phyloP scores from a whole-genome alignment of 2,888 invertebrate genomes.

The Nephrotoma flavescens region DNA sequence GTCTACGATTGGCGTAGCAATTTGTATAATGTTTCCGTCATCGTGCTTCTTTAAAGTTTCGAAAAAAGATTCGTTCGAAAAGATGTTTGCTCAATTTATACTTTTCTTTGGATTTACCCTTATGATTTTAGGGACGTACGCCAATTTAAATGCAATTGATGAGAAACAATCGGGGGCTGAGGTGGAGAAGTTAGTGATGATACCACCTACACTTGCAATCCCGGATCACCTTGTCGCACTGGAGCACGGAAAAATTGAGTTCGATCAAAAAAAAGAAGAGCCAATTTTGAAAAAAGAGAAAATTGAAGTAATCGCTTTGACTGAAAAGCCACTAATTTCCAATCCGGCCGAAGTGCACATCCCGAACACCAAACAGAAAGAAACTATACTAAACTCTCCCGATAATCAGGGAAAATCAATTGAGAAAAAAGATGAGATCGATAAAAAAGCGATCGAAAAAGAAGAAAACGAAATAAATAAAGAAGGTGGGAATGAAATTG shows the following conservation, averaged over 20 bases:
- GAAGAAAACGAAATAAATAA: constrained; percentile 17
- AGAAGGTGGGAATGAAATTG: constrained; percentile 21
- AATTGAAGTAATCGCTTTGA: not conserved
- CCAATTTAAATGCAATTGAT: constrained; percentile 66
- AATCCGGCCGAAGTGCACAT: not conserved
- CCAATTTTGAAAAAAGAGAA: not conserved
- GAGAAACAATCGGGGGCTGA: constrained; percentile 32
- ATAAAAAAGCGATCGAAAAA: constrained; percentile 14
- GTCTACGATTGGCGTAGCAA: constrained; percentile 85
- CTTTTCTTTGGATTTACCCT: constrained; percentile 70
- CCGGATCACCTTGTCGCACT: constrained; percentile 16
- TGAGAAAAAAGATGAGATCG: constrained; percentile 16
- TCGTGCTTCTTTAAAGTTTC: constrained; percentile 76
- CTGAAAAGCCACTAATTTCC: not conserved
- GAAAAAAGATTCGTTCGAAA: constrained; percentile 70
- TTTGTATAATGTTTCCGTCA: constrained; percentile 87
- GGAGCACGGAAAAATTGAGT: not conserved
- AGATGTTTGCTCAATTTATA: constrained; percentile 62
- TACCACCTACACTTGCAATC: constrained; percentile 15
- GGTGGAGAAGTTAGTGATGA: not conserved
- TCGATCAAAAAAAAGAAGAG: constrained; percentile 16
- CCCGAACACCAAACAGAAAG: not conserved
- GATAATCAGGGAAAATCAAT: constrained; percentile 19
- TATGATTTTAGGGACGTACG: constrained; percentile 81
- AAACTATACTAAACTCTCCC: constrained; percentile 22